Conservation (phyloP, 2,113 vertebrate species). For the Macquaria australasica region DNA sequence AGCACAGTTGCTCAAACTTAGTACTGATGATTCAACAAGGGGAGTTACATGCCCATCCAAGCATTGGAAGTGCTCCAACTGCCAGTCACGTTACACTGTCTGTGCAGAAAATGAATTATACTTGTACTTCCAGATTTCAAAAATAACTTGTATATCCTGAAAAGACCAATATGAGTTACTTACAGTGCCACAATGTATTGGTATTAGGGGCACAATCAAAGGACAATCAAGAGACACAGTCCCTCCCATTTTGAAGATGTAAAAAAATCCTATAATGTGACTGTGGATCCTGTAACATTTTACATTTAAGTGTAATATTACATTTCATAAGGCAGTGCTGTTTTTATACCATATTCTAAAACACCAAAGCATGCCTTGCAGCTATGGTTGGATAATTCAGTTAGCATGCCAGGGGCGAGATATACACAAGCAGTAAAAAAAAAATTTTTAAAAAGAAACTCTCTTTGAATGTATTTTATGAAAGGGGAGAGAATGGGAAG, state of each 20-base stretch:
- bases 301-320: conserved; percentile 17
- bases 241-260: not conserved
- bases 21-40: not conserved
- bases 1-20: not conserved
- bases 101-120: conserved; percentile 1
- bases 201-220: not conserved
- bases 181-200: not conserved
- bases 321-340: conserved; percentile 22
- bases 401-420: conserved; percentile 36
- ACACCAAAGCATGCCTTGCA: conserved; percentile 52
- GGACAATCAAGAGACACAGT: not conserved
- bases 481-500: conserved; percentile 38
- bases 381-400: conserved; percentile 57
- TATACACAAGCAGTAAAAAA: conserved; percentile 3
- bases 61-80: not conserved
- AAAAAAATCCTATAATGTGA: not conserved
- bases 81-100: not conserved
- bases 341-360: conserved; percentile 53
- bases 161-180: not conserved
- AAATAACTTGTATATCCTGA: not conserved
- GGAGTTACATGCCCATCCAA: not conserved
- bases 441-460: conserved; percentile 11
- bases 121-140: not conserved
- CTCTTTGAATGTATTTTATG: conserved; percentile 38
- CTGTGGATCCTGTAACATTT: not conserved